Percentiles rank a stretch among this genome's conserved stretches.
These are phyloP conservation scores for Cotesia chilonis DNA, from an alignment of 1,140 invertebrate genomes.

Conservation along the genomic window DNA sequence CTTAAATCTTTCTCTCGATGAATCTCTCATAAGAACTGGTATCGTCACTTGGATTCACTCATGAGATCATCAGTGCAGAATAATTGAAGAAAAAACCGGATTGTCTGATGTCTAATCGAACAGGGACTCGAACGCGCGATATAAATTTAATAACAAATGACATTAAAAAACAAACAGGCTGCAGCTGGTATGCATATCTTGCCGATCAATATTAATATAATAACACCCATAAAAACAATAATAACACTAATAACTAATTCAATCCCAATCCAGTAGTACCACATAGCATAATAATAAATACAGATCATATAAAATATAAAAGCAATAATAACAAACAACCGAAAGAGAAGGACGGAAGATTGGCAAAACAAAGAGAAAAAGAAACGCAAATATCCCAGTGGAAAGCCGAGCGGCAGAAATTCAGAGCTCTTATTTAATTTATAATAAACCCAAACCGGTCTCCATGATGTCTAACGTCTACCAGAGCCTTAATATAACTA, in stretches of 20 bases:
- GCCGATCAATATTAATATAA: background rate
- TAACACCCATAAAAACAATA: background rate
- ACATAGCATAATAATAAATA: no score
- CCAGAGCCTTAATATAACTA: background rate
- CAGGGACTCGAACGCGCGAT: background rate
- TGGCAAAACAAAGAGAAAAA: background rate
- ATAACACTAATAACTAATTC: no score
- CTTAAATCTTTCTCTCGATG: no score
- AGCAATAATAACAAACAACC: background rate
- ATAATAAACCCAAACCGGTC: slow-evolving; percentile 15
- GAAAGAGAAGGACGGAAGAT: background rate
- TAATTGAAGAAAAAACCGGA: slow-evolving; percentile 7
- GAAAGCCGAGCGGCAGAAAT: background rate
- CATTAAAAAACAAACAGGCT: slow-evolving; percentile 22
- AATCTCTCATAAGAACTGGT: no score
- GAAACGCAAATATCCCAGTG: background rate
- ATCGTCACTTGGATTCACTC: no score
- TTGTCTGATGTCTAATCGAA: slow-evolving; percentile 21
- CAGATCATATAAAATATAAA: background rate
- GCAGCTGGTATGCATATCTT: background rate
- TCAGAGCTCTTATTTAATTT: background rate
- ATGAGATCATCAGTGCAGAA: no score
- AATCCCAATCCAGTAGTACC: no score
- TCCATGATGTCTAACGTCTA: no score
- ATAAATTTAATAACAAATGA: slow-evolving; percentile 21